Conservation (phyloP, 1,140 invertebrate species). For the Magallana gigas region DNA sequence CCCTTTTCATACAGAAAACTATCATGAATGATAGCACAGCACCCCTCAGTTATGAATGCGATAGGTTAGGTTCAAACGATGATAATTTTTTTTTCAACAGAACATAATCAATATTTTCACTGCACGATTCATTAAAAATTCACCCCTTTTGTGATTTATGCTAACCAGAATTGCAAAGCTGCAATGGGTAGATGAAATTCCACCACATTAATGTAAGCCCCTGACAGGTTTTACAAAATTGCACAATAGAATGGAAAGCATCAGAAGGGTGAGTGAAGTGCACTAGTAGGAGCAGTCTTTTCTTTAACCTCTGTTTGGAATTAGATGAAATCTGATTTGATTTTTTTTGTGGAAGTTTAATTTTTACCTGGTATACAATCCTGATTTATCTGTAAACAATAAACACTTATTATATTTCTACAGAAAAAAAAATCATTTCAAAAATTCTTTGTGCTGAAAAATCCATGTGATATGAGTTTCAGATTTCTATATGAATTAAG, state of each 20-base stretch:
- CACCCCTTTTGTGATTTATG: constrained; percentile 27
- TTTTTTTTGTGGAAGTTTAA: neutral
- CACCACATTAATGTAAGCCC: constrained; percentile 11
- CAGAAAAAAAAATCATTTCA: neutral
- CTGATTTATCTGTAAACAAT: constrained; percentile 29
- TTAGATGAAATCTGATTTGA: neutral
- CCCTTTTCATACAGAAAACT: constrained; percentile 8
- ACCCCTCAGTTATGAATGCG: neutral
- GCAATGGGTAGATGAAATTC: constrained; percentile 26
- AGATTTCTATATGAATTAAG: too few species aligned
- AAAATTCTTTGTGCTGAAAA: too few species aligned
- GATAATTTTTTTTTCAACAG: constrained; percentile 13
- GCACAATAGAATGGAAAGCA: constrained; percentile 18
- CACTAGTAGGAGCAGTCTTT: neutral
- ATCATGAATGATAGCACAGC: constrained; percentile 1
- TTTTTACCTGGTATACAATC: constrained; percentile 6
- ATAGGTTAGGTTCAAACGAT: constrained; percentile 28
- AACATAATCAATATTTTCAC: constrained; percentile 34
- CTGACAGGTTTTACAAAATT: constrained; percentile 27
- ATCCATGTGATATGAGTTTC: too few species aligned
- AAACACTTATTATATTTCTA: neutral
- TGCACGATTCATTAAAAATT: constrained; percentile 36
- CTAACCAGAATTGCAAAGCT: constrained; percentile 14
- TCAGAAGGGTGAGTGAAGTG: neutral
- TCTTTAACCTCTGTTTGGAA: too few species aligned